Base-by-base conservation (phyloP, 2,797 vertebrate genomes). In the Karalla daura region DNA sequence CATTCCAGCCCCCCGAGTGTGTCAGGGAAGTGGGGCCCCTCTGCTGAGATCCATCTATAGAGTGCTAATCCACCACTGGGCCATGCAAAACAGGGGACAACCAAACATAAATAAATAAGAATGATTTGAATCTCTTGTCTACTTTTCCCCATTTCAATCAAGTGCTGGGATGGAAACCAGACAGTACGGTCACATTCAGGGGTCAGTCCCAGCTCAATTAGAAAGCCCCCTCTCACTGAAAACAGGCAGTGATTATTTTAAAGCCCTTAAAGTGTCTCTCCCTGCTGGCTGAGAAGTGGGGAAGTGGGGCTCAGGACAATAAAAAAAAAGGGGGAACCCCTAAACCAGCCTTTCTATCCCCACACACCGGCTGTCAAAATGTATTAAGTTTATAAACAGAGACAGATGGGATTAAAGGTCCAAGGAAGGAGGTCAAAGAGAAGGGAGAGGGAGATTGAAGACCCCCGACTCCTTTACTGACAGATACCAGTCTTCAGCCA, bases 201-300 rank as follows among this genome's bases (percentile, higher is more conserved):
- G 92, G 91, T 92, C 87, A 71, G 68, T 60, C 79, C 63, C 44
- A 83, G 83, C 89, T 91, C 90, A 90, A 90, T 93, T 91, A 93
- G 85, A 80, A 74, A 86, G 63, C 67, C 83, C 85, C 67, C 83
- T 84, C 82, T 65, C 58, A 69, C 59, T 67, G 66, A 77, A 83
- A 88, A 86, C 71, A 68, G 58, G 36, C 14, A 78, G 73, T 63
- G 87, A 93, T 93, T 92, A 91, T 88, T 91, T 88, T 86, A 86
- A 90, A 91, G 88, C 76, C 74, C 68, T 83, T 86, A 81, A 86
- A 89, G 85, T 88, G 86, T 81, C 47, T 72, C 74, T 86, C 65
- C 73, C 61, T 58, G 72, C 69, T 82, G 88, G 86, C 81, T 84
- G 78, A 82, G 71, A 88, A 84, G 82, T 78, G 68, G 85, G 78